Percentiles rank a stretch among this genome's conserved stretches.
phyloP scores from a whole-genome alignment of 2,113 vertebrate genomes.

The Neotragus pygmaeus region DNA sequence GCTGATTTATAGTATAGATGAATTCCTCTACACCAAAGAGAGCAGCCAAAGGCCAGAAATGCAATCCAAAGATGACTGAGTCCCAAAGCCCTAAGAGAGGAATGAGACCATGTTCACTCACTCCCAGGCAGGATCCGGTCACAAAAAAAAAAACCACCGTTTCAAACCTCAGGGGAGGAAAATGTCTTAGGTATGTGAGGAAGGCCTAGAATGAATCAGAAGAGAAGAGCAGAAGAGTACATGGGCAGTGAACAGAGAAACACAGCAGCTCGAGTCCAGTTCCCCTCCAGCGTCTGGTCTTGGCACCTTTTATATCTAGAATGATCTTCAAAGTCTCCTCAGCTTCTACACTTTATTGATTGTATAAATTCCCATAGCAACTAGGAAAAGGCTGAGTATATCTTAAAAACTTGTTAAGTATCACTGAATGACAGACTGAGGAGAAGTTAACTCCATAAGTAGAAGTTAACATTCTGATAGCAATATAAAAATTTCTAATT shows the following conservation, averaged over 20 bases:
- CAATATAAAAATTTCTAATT: not conserved
- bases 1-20: not conserved
- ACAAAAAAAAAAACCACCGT: not conserved
- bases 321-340: not conserved
- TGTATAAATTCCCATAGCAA: not conserved
- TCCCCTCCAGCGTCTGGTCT: not conserved
- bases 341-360: not conserved
- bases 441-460: not conserved
- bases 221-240: not conserved
- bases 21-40: not conserved
- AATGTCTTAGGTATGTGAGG: not conserved
- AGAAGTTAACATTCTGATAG: not conserved
- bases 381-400: not conserved
- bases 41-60: not conserved
- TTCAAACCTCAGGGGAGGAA: not conserved
- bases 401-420: not conserved
- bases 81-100: not conserved
- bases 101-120: not conserved
- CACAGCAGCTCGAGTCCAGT: not conserved
- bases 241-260: not conserved
- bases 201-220: not conserved
- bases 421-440: not conserved
- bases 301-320: not conserved
- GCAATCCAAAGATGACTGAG: not conserved
- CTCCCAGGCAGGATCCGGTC: not conserved